Evolutionary conservation across 2,797 vertebrate species (phyloP).

Genomic region (Meriones psammophilus): DNA sequence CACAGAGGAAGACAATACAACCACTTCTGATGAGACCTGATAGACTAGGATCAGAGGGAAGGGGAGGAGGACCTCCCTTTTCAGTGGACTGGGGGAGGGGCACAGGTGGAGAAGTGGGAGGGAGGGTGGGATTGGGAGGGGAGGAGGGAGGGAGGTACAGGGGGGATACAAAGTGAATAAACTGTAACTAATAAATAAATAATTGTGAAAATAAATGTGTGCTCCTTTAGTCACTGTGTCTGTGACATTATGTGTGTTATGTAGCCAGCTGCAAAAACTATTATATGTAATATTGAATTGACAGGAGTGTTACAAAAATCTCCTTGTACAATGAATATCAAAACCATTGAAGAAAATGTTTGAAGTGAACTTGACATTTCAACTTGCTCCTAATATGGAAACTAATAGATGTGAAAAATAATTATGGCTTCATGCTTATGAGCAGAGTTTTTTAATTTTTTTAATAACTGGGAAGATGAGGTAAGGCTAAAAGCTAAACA

Average conservation of each 20-base stretch:
- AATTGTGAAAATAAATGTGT: not conserved
- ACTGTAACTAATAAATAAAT: too few species aligned
- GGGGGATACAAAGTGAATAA: too few species aligned
- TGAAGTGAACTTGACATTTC: not conserved
- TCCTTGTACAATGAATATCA: not conserved
- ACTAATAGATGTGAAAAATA: not conserved
- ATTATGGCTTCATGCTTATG: not conserved
- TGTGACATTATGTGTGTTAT: not conserved
- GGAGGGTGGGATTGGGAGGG: too few species aligned
- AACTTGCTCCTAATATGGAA: not conserved
- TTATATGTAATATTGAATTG: not conserved
- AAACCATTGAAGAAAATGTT: conserved; percentile 6
- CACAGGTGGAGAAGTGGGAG: too few species aligned
- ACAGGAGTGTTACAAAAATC: not conserved
- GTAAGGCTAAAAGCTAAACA: not conserved
- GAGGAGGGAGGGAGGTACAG: too few species aligned
- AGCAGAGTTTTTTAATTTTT: not conserved
- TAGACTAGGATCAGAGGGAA: too few species aligned
- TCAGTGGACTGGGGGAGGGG: too few species aligned
- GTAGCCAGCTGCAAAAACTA: not conserved
- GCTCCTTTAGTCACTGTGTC: not conserved
- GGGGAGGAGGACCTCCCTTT: too few species aligned
- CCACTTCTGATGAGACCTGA: too few species aligned
- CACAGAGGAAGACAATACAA: too few species aligned
- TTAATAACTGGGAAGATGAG: not conserved